Percentiles rank a stretch among this genome's conserved stretches.
These are phyloP conservation scores for Chloropsis cyanopogon DNA, from an alignment of 2,113 vertebrate species.

Conservation along the genomic window DNA sequence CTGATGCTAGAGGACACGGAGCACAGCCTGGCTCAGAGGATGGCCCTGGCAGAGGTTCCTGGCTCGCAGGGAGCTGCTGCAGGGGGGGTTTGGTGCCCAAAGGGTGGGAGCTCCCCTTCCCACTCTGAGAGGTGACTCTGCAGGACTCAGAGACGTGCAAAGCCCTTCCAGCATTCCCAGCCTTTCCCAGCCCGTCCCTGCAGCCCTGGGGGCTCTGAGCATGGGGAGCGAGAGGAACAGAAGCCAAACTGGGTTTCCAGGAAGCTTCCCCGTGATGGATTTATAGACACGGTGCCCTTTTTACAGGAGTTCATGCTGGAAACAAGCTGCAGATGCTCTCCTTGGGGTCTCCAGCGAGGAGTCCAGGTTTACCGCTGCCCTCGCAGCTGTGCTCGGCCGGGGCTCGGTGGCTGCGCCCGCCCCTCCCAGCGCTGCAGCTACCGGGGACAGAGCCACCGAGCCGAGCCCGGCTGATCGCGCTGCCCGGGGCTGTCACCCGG, in stretches of 20 bases:
- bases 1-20: background rate
- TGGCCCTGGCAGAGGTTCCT: background rate
- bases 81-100: background rate
- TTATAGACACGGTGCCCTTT: slow-evolving; percentile 59
- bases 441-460: background rate
- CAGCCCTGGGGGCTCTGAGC: background rate
- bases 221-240: background rate
- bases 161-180: background rate
- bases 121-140: background rate
- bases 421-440: background rate
- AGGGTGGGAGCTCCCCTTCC: background rate
- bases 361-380: slow-evolving; percentile 32
- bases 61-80: background rate
- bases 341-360: background rate
- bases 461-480: accelerated
- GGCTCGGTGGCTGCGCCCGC: background rate
- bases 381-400: background rate
- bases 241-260: slow-evolving; percentile 17
- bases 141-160: background rate
- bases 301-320: slow-evolving; percentile 56
- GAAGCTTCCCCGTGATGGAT: slow-evolving; percentile 47
- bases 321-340: slow-evolving; percentile 63
- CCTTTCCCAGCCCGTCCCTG: background rate
- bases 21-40: background rate
- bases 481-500: too few species aligned